Evolutionary conservation across 2,888 invertebrate genomes (phyloP).

Genomic region (Tineola bisselliella): DNA sequence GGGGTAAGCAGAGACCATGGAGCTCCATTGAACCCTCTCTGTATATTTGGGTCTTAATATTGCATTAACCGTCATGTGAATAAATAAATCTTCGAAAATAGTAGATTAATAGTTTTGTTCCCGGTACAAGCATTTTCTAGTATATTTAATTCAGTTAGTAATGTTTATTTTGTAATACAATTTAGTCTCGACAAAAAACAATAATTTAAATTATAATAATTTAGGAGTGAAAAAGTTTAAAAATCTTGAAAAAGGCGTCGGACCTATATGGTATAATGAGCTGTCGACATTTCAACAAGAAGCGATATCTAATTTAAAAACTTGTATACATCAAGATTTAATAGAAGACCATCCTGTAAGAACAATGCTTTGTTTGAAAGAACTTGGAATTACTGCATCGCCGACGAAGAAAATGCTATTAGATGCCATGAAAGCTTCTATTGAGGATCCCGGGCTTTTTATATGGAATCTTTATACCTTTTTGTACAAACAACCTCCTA

Average conservation of each 20-base stretch:
- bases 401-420: constrained; percentile 34
- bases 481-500: constrained; percentile 42
- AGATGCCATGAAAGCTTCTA: constrained; percentile 36
- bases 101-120: too few species aligned
- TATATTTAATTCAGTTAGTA: too few species aligned
- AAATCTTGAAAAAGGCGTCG: constrained; percentile 33
- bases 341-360: constrained; percentile 44
- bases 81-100: too few species aligned
- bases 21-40: too few species aligned
- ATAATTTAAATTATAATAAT: not conserved
- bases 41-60: too few species aligned
- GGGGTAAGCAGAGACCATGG: too few species aligned
- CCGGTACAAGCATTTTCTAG: too few species aligned
- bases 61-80: too few species aligned
- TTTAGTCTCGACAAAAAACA: not conserved
- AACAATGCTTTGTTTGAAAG: constrained; percentile 32
- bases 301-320: constrained; percentile 32
- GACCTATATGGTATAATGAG: constrained; percentile 49
- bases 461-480: constrained; percentile 49
- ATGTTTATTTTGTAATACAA: too few species aligned
- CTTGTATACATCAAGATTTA: constrained; percentile 47
- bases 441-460: constrained; percentile 50
- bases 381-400: constrained; percentile 42
- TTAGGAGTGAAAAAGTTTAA: constrained; percentile 31
- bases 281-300: constrained; percentile 39